Percentiles rank a stretch among this genome's conserved stretches.
These are phyloP conservation scores for Arctia plantaginis DNA, from an alignment of 2,888 invertebrate genomes.

Conservation along the genomic window DNA sequence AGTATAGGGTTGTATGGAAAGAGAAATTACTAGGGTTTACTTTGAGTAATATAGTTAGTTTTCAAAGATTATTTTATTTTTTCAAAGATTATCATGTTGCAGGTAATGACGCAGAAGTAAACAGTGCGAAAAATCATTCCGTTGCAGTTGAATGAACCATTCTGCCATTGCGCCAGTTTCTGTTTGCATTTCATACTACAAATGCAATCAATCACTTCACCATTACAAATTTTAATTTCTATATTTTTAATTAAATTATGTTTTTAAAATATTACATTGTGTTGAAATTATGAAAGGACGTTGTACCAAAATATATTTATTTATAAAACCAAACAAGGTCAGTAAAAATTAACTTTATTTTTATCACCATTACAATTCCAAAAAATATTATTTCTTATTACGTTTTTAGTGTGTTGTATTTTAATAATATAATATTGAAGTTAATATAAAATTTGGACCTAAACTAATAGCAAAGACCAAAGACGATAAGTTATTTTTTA, in stretches of 20 bases:
- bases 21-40: too few species aligned
- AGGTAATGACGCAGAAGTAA: too few species aligned
- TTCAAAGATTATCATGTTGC: too few species aligned
- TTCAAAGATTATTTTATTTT: too few species aligned
- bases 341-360: background rate
- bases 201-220: background rate
- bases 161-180: background rate
- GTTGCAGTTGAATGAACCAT: too few species aligned
- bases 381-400: background rate
- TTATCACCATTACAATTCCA: background rate
- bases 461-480: background rate
- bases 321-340: background rate
- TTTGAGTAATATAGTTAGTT: too few species aligned
- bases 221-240: background rate
- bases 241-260: background rate
- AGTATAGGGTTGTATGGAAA: too few species aligned
- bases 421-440: background rate
- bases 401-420: background rate
- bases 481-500: too few species aligned
- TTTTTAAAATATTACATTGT: too few species aligned
- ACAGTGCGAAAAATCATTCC: too few species aligned
- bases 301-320: background rate
- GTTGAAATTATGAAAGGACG: background rate
- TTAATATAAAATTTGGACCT: too few species aligned
- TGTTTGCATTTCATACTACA: background rate